These are phyloP conservation scores for Pachycephus smyrnensis DNA, from an alignment of 2,888 invertebrate species.

Conservation along the genomic window DNA sequence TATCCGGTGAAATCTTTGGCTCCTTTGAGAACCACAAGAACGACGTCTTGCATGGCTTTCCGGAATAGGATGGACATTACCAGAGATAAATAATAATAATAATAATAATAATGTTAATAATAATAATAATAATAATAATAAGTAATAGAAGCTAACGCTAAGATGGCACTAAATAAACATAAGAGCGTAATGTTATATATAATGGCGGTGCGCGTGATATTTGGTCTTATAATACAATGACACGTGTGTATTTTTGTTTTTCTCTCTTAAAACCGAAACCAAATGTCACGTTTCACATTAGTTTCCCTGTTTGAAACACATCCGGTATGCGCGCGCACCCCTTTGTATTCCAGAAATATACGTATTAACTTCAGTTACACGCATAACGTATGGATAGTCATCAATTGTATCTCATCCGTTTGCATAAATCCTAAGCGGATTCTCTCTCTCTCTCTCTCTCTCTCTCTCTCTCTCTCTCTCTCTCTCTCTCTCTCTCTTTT, in stretches of 20 bases:
- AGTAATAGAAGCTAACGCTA: neutral
- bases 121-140: conserved; percentile 31
- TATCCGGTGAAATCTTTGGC: neutral
- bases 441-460: neutral
- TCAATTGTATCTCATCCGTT: neutral
- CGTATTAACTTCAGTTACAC: neutral
- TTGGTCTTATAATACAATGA: conserved; percentile 53
- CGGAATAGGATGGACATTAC: conserved; percentile 20
- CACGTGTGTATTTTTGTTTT: conserved; percentile 20
- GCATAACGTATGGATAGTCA: neutral
- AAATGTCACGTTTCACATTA: neutral
- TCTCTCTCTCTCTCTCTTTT: neutral
- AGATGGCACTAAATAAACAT: conserved; percentile 23
- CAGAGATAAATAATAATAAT: conserved; percentile 21
- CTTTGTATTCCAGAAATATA: neutral
- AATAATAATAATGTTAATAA: conserved; percentile 26
- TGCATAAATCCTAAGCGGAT: neutral
- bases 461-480: no score
- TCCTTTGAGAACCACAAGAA: neutral
- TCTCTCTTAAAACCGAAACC: conserved; percentile 9
- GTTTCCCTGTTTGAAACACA: neutral
- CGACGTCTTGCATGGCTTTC: neutral
- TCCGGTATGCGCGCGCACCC: neutral
- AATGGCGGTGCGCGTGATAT: conserved; percentile 36
- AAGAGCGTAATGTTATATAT: conserved; percentile 1